phyloP scores from a whole-genome alignment of 2,888 invertebrate genomes.

The Hylaea fasciaria region DNA sequence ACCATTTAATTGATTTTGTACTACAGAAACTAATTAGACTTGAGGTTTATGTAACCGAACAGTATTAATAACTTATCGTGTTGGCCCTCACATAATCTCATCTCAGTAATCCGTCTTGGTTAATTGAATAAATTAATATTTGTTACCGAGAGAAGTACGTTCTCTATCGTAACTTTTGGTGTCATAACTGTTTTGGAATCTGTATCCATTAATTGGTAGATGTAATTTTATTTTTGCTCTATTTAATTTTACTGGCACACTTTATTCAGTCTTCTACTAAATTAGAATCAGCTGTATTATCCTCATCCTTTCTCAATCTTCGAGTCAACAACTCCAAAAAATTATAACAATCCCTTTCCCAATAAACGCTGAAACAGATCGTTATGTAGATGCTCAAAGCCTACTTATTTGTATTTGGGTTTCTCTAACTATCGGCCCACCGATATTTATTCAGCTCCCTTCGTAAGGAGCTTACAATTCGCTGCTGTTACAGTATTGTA shows the following conservation, averaged over 20 bases:
- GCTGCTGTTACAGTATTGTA: conserved; percentile 72
- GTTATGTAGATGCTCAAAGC: conserved; percentile 41
- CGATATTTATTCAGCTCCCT: conserved; percentile 76
- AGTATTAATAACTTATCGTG: conserved; percentile 75
- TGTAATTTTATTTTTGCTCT: background rate
- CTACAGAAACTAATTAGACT: conserved; percentile 81
- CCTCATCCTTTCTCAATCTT: conserved; percentile 13
- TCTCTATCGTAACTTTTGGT: background rate
- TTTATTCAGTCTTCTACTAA: background rate
- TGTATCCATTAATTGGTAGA: background rate
- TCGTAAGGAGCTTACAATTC: conserved; percentile 79
- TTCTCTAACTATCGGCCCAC: conserved; percentile 59
- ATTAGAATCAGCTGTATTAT: conserved; percentile 3
- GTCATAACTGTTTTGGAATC: background rate
- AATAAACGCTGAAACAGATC: conserved; percentile 39
- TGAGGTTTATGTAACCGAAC: conserved; percentile 78
- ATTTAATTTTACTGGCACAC: background rate
- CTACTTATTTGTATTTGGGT: conserved; percentile 51
- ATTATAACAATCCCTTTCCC: conserved; percentile 27
- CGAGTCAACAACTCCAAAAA: conserved; percentile 16
- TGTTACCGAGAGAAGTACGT: conserved; percentile 9
- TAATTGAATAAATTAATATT: conserved; percentile 62
- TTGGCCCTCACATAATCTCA: conserved; percentile 67
- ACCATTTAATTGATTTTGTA: conserved; percentile 82
- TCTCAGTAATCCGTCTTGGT: conserved; percentile 60